These are phyloP conservation scores for Platorchestia sp. DNA, from an alignment of 1,140 invertebrate genomes.

Conservation along the genomic window DNA sequence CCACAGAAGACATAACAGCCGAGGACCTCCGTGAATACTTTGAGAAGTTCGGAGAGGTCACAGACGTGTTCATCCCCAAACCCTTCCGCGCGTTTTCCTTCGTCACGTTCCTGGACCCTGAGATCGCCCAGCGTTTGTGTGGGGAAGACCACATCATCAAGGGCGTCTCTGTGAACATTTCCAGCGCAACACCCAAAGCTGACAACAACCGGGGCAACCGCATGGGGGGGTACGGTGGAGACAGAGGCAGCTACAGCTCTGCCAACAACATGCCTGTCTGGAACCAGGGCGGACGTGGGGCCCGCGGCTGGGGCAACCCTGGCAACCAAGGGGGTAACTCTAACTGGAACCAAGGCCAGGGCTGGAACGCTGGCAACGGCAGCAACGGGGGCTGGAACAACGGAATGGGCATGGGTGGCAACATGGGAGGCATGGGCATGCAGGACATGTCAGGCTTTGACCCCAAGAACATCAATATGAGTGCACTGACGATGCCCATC, in stretches of 20 bases:
- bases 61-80: slow-evolving; percentile 96
- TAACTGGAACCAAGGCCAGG: background rate
- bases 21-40: slow-evolving; percentile 96
- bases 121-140: slow-evolving; percentile 90
- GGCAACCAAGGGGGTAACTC: background rate
- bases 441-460: slow-evolving; percentile 71
- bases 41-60: slow-evolving; percentile 94
- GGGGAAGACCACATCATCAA: slow-evolving; percentile 98
- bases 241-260: slow-evolving; percentile 69
- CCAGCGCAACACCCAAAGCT: slow-evolving; percentile 92
- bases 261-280: slow-evolving; percentile 64
- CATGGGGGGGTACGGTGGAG: slow-evolving; percentile 62
- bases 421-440: slow-evolving; percentile 80
- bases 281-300: background rate
- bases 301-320: background rate
- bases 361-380: slow-evolving; percentile 65
- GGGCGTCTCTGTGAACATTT: slow-evolving; percentile 94
- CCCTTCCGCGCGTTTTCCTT: slow-evolving; percentile 96
- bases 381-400: slow-evolving; percentile 65
- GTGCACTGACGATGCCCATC: slow-evolving; percentile 81
- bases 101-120: slow-evolving; percentile 95
- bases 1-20: slow-evolving; percentile 90
- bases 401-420: slow-evolving; percentile 84
- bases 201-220: slow-evolving; percentile 71
- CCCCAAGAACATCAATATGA: slow-evolving; percentile 73